phyloP scores from a whole-genome alignment of 2,888 invertebrate species.

The Euclidia mi region DNA sequence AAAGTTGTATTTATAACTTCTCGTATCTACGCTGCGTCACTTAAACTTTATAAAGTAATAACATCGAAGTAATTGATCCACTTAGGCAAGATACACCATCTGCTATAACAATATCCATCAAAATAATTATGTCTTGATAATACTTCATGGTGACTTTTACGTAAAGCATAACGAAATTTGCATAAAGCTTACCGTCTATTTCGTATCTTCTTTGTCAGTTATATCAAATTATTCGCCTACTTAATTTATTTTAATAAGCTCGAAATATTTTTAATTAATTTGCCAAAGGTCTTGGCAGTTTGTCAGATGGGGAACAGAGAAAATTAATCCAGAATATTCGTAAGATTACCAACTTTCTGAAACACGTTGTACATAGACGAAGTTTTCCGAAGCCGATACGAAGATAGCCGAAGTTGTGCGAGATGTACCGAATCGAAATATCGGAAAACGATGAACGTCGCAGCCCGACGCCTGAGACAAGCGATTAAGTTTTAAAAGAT shows the following conservation, averaged over 20 bases:
- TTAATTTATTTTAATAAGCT: conserved; percentile 45
- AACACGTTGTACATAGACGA: conserved; percentile 29
- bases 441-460: conserved; percentile 66
- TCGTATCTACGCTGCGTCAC: neutral
- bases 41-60: neutral
- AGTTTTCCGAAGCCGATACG: conserved; percentile 27
- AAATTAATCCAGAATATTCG: conserved; percentile 32
- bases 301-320: conserved; percentile 25
- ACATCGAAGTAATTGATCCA: conserved; percentile 9
- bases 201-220: conserved; percentile 31
- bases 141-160: conserved; percentile 29
- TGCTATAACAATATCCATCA: conserved; percentile 14
- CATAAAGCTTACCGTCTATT: conserved; percentile 34
- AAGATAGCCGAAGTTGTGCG: conserved; percentile 30
- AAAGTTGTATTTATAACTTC: conserved; percentile 2
- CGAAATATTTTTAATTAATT: conserved; percentile 51
- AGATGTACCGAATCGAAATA: conserved; percentile 57
- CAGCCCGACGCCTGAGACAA: conserved; percentile 50
- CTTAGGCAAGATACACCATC: conserved; percentile 3
- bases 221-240: conserved; percentile 33
- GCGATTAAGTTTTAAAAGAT: conserved; percentile 64
- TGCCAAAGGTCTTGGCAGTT: conserved; percentile 44
- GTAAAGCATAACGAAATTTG: conserved; percentile 31
- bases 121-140: conserved; percentile 31
- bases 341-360: conserved; percentile 40